phyloP scores from a whole-genome alignment of 2,113 vertebrate genomes.

The Macaca mulatta region DNA sequence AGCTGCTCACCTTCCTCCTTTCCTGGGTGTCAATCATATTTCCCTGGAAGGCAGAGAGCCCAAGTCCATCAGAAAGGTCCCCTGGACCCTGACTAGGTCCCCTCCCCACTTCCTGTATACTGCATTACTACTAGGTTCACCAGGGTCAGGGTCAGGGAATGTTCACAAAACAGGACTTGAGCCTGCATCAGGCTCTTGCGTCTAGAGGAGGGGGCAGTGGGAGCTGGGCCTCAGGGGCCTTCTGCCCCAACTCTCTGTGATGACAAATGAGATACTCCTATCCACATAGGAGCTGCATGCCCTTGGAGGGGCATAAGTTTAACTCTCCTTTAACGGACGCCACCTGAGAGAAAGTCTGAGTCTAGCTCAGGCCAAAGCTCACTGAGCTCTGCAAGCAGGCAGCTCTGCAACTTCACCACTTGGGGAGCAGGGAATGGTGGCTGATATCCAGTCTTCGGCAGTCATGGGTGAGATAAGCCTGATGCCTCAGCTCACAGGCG shows the following conservation, averaged over 20 bases:
- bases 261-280: background rate
- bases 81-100: background rate
- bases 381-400: background rate
- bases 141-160: background rate
- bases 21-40: too few relatives aligned
- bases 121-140: background rate
- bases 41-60: too few relatives aligned
- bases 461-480: background rate
- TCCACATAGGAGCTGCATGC: background rate
- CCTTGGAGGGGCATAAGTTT: background rate
- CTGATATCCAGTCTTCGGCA: background rate
- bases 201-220: fast-evolving
- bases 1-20: too few relatives aligned
- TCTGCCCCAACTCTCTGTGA: background rate
- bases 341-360: background rate
- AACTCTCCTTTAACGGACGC: background rate
- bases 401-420: background rate
- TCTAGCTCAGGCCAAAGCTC: background rate
- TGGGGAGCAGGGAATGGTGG: background rate
- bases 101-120: fast-evolving
- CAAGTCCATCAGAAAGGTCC: too few relatives aligned
- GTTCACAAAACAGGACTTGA: fast-evolving
- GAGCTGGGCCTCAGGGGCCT: background rate
- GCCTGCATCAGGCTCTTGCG: background rate
- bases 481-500: background rate